Evolutionary conservation across 2,888 invertebrate genomes (phyloP), one percentile per base, ranked within the genome.

Genomic region (Balanococcus diminutus): DNA sequence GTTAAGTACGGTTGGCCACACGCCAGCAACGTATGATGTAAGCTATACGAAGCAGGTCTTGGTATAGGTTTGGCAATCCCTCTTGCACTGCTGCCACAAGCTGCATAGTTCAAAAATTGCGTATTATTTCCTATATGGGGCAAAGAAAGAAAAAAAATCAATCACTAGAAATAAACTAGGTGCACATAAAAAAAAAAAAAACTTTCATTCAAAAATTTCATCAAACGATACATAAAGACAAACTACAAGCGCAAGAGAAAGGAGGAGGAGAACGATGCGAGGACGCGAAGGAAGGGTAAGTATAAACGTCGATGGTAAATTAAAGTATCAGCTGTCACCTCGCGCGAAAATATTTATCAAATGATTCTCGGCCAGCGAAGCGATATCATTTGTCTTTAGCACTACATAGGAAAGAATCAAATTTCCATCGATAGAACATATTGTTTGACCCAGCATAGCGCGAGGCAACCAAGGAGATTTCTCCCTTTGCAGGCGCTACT

Each of bases 1-100:
- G 94, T 93, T 88, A 96, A 92, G 89, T 96, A 97, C 61, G 96
- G 96, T 90, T 95, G 95, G 87, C 96, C 94, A 90, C 96, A 96
- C 56, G 96, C 94, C 89, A 96, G 91, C 87, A 95, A 91, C 14
- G 95, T 88, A 86, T 88, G 93, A 90, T 95, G 95, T 89, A 97
- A 93, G 90, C 96, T 96, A 89, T 90, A 89, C 91, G 87, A 88
- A 32, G 92, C 93, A 87, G 96, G 92, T 90, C 96, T 94, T 86
- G 96, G 95, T 89, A 96, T 95, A 16, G 96, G 96, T 91, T 96
- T 96, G 83, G 96, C 95, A 89, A 96, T 94, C 88, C 91, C 92
- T 39, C 81, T 31, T 14, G 82, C 28, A 61, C 81, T 82, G 19
- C 75, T 81, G 19, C 75, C 72, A 14, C 84, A 84, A 84, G 46